Evolutionary conservation across 2,888 invertebrate genomes (phyloP), one percentile per base, ranked within the genome.

Genomic region (Acleris sparsana): DNA sequence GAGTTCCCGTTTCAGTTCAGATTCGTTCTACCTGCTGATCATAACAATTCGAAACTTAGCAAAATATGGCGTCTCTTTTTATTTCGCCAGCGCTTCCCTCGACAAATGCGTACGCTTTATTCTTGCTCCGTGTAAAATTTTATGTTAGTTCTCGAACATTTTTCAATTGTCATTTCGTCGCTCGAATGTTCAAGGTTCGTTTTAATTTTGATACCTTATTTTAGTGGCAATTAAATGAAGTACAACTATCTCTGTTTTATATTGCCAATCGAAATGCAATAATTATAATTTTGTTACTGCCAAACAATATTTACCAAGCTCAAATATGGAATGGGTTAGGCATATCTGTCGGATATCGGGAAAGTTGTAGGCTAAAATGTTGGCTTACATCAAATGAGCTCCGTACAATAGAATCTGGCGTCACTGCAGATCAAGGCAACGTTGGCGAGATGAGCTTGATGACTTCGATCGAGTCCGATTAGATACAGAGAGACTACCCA

Each of bases 41-140:
- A 86, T 88, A 88, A 87, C 86, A 88, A 86, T 81, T 83, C 79
- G 72, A 70, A 84, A 85, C 79, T 83, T 79, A 67, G 76, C 76
- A 76, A 84, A 85, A 87, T 87, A 87, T 85, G 81, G 82, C 80
- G 73, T 78, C 78, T 83, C 77, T 79, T 85, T 87, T 87, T 86
- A 87, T 84, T 83, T 79, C 80, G 75, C 75, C 73, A 70, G 72
- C 72, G 52, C 46, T 56, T 66, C 48, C 55, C 61, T 66, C 71
- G 63, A 72, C 74, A 74, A 73, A 79, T 78, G 76, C 76, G 75
- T 75, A 70, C 77, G 70, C 82, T 84, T 85, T 81, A 84, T 83
- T 73, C 76, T 74, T 74, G 73, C 79, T 79, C 78, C 74, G 82
- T 84, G 84, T 80, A 82, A 80, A 83, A 84, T 86, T 85, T 84